phyloP scores from a whole-genome alignment of 2,888 invertebrate species.

The Patella pellucida region DNA sequence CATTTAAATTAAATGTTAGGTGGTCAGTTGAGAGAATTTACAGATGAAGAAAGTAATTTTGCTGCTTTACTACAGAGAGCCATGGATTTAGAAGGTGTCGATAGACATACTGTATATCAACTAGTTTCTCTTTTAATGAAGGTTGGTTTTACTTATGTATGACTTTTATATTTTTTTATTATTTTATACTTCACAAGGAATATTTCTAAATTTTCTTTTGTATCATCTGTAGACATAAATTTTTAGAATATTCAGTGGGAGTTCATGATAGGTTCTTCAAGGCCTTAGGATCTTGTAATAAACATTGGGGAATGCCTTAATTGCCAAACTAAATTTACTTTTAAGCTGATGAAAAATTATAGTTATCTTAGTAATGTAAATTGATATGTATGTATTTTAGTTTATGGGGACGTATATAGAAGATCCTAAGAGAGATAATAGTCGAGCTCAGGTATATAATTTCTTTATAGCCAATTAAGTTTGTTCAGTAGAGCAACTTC shows the following conservation, averaged over 20 bases:
- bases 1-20: constrained; percentile 72
- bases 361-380: neutral
- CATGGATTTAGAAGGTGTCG: constrained; percentile 93
- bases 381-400: constrained; percentile 69
- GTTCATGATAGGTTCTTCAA: too few species aligned
- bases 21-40: constrained; percentile 87
- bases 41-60: constrained; percentile 85
- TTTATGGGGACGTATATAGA: constrained; percentile 86
- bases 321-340: too few species aligned
- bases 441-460: constrained; percentile 75
- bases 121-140: constrained; percentile 95
- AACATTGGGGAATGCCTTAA: too few species aligned
- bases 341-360: too few species aligned
- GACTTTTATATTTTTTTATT: too few species aligned
- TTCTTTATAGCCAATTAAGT: neutral
- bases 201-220: too few species aligned
- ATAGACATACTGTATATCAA: constrained; percentile 94
- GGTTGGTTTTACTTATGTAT: constrained; percentile 44
- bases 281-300: too few species aligned
- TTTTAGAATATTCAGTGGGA: too few species aligned
- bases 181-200: too few species aligned
- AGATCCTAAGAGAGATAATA: constrained; percentile 81
- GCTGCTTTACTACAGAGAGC: constrained; percentile 86
- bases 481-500: too few species aligned
- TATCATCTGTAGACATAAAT: too few species aligned